A percentile compares a stretch with the other conserved stretches of the same genome.
Evolutionary conservation across 2,888 invertebrate species (phyloP).

Genomic region (Sceliomorpha sp.): DNA sequence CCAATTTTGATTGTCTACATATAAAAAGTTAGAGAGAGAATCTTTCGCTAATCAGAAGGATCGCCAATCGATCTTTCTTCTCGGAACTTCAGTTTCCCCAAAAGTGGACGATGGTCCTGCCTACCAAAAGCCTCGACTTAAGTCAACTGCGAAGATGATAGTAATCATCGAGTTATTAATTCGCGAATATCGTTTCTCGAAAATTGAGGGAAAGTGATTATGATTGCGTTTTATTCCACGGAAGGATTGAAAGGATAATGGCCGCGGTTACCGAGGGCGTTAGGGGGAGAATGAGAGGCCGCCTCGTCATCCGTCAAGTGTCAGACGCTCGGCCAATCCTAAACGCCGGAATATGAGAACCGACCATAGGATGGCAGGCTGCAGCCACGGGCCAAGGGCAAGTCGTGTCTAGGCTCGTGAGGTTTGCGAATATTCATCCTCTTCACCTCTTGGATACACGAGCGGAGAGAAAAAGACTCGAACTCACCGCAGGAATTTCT

Average conservation of each 20-base stretch:
- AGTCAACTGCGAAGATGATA: no score
- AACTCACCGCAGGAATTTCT: conserved; percentile 52
- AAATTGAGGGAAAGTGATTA: no score
- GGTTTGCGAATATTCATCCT: conserved; percentile 44
- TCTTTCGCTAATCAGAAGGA: no score
- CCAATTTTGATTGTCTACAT: no score
- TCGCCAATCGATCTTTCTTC: no score
- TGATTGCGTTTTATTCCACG: conserved; percentile 24
- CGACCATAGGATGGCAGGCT: conserved; percentile 55
- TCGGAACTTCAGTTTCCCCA: no score
- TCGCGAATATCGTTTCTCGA: no score
- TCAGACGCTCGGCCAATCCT: conserved; percentile 79
- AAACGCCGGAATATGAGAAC: conserved; percentile 65
- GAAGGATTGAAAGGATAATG: conserved; percentile 65
- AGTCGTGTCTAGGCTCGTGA: conserved; percentile 60
- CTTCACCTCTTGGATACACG: conserved; percentile 41
- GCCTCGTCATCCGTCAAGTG: conserved; percentile 80
- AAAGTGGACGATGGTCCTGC: no score
- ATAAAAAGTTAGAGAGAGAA: no score
- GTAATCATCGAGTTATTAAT: no score
- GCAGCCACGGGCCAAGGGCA: conserved; percentile 73
- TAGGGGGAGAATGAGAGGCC: conserved; percentile 71
- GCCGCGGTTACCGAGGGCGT: conserved; percentile 71
- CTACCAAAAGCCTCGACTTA: no score
- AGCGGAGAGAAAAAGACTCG: conserved; percentile 33